These are phyloP conservation scores for Carterocephalus palaemon DNA, from an alignment of 2,888 invertebrate genomes.

Conservation along the genomic window DNA sequence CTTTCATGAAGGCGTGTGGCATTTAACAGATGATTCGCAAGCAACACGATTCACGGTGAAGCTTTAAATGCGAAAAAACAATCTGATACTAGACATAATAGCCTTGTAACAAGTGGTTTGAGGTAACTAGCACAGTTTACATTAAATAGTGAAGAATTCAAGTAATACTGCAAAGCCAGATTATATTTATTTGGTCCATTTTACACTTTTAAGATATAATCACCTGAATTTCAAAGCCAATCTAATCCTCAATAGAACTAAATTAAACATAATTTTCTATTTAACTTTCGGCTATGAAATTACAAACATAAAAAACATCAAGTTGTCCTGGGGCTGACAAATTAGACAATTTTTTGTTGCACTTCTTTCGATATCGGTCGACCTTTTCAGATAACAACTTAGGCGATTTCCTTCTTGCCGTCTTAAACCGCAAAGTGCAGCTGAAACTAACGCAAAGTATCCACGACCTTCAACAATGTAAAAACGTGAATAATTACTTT, in stretches of 20 bases:
- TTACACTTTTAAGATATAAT: no score
- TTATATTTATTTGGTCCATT: no score
- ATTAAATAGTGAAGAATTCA: no score
- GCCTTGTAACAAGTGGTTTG: slow-evolving; percentile 22
- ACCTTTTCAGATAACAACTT: slow-evolving; percentile 57
- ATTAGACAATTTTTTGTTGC: slow-evolving; percentile 48
- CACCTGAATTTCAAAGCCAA: no score
- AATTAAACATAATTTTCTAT: no score
- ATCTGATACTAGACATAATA: no score
- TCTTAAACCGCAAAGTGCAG: slow-evolving; percentile 3
- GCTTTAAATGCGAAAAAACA: slow-evolving; percentile 26
- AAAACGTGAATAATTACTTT: slow-evolving; percentile 33
- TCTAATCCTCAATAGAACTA: no score
- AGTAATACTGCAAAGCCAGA: no score
- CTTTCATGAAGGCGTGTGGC: slow-evolving; percentile 60
- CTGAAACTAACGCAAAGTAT: slow-evolving; percentile 8
- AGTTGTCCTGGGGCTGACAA: neutral
- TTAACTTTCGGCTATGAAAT: no score
- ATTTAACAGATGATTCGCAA: slow-evolving; percentile 50
- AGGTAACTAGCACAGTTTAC: neutral
- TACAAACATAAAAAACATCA: no score
- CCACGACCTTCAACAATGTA: slow-evolving; percentile 10
- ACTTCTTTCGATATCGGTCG: slow-evolving; percentile 55
- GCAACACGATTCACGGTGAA: slow-evolving; percentile 37
- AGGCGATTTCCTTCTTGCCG: slow-evolving; percentile 49